Evolutionary conservation across 2,113 vertebrate species (phyloP).

Genomic region (Bos indicus): DNA sequence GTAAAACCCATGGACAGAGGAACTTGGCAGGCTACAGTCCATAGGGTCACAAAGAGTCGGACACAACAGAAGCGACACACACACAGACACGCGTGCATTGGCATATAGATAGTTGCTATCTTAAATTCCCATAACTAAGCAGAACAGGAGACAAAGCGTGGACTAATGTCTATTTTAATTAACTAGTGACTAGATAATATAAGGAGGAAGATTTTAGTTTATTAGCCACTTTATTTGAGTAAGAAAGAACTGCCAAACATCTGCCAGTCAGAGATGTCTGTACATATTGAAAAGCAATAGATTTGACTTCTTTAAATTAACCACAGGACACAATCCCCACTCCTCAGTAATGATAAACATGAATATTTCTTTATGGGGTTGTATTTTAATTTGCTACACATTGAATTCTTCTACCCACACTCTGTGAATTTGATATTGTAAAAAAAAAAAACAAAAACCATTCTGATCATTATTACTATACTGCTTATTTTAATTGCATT

Average conservation of each 20-base stretch:
- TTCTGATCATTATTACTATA: background rate
- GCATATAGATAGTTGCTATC: background rate
- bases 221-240: background rate
- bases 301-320: background rate
- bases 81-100: fast-evolving
- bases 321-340: background rate
- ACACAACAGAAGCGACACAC: background rate
- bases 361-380: background rate
- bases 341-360: background rate
- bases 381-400: background rate
- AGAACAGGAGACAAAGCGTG: background rate
- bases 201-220: background rate
- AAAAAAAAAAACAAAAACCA: background rate
- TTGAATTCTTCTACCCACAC: background rate
- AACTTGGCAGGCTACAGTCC: background rate
- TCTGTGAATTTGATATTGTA: background rate
- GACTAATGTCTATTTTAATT: background rate
- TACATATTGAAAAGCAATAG: background rate
- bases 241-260: background rate
- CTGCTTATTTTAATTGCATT: background rate
- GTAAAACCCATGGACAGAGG: background rate
- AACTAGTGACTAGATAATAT: background rate
- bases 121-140: background rate
- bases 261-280: background rate
- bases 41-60: background rate